phyloP scores from a whole-genome alignment of 2,113 vertebrate species.

The Synchiropus splendidus region DNA sequence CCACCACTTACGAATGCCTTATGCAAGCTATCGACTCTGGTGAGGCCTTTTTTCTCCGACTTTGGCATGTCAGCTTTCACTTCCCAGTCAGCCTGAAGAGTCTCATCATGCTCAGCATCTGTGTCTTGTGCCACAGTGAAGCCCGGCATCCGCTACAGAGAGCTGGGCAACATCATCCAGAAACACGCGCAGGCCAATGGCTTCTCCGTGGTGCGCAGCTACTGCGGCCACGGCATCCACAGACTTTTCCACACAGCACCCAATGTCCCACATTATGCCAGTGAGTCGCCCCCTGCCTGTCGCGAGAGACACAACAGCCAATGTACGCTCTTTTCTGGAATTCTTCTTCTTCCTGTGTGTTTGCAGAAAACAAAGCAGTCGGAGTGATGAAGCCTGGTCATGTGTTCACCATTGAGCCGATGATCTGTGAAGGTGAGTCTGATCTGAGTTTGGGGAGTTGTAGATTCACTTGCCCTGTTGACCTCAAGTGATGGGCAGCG shows the following conservation, averaged over 20 bases:
- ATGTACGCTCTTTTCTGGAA: neutral
- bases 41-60: slow-evolving; percentile 37
- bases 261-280: slow-evolving; percentile 77
- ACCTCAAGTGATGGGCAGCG: too few relatives aligned
- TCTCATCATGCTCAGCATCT: neutral
- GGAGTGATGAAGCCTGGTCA: slow-evolving; percentile 98
- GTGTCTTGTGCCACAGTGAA: slow-evolving; percentile 74
- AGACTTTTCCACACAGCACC: slow-evolving; percentile 96
- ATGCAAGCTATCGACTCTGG: slow-evolving; percentile 97
- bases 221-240: slow-evolving; percentile 97
- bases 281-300: slow-evolving; percentile 16
- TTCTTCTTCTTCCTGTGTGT: neutral
- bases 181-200: slow-evolving; percentile 93
- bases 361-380: slow-evolving; percentile 95
- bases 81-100: neutral
- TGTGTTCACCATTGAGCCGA: slow-evolving; percentile 96
- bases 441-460: neutral
- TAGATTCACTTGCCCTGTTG: too few relatives aligned
- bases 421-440: slow-evolving; percentile 96
- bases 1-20: slow-evolving; percentile 93
- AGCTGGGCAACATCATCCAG: slow-evolving; percentile 96
- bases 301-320: neutral
- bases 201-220: slow-evolving; percentile 97
- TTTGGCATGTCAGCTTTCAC: neutral
- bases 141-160: slow-evolving; percentile 91